Base-by-base conservation (phyloP, 2,113 vertebrate genomes). In the Caranx ignobilis region DNA sequence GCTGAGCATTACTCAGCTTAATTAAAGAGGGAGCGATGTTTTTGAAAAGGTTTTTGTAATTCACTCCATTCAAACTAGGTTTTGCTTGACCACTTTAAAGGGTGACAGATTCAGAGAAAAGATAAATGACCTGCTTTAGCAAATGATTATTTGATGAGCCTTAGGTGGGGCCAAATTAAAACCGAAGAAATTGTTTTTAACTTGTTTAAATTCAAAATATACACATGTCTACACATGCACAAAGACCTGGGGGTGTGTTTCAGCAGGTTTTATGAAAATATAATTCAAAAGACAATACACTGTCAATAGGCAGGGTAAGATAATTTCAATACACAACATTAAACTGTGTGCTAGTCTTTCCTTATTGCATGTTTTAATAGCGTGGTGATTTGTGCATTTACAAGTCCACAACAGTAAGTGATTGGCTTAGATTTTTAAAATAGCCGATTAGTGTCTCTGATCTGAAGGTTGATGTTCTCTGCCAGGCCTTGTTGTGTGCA, bases 401-500 rank as follows among this genome's bases (percentile, higher is more conserved):
- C 11, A 45, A 4, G 19, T 41, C 70, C 60, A 13, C 18, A 39
- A 21, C n/a, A n/a, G 13, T 9, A 55, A 16, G 35, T 61, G 15
- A 79, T 75, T 50, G 37, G n/a, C 19, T 32, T 21, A 81, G 10
- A 41, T 48, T 21, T 21, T 43, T 55, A 26, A 13, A 67, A 69
- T 31, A 79, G 52, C 70, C 18, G 35, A 45, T 70, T 35, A 59
- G 35, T 35, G 10, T 48, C 2, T 55, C 10, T n/a, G 32, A 39
- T 77, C 43, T 55, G 35, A 76, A 59, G 60, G 75, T 63, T 69
- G 5, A 39, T 26, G 26, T 35, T 61, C 19, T 57, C 34, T 57
- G 63, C 34, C 80, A 64, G 37, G 63, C 61, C 74, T 65, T 50
- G n/a, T 18, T 45, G 52, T 35, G 32, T 48, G 32, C 67, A 56